phyloP scores from a whole-genome alignment of 2,888 invertebrate genomes.

The Hydraecia micacea region DNA sequence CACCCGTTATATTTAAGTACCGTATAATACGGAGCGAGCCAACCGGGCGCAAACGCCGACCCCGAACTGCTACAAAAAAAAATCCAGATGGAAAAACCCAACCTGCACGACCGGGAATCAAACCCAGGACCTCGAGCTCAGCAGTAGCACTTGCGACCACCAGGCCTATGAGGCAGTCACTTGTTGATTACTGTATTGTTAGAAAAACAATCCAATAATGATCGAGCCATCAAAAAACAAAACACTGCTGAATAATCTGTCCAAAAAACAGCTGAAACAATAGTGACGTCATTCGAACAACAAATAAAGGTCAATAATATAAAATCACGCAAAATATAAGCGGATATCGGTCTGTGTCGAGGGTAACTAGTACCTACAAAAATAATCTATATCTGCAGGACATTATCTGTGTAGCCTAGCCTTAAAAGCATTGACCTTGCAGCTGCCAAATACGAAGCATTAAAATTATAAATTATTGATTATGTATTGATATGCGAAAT shows the following conservation, averaged over 20 bases:
- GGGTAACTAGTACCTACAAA: conserved; percentile 53
- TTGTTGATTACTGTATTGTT: neutral
- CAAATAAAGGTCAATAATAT: conserved; percentile 42
- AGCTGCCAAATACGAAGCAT: conserved; percentile 14
- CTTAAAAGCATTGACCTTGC: conserved; percentile 47
- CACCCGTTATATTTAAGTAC: too few relatives aligned
- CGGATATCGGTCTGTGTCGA: conserved; percentile 61
- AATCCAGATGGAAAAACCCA: neutral
- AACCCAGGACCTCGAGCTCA: neutral
- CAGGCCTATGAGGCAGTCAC: too few relatives aligned
- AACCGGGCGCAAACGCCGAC: too few relatives aligned
- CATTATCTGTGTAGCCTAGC: conserved; percentile 30
- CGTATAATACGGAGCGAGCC: too few relatives aligned
- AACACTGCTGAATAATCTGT: neutral
- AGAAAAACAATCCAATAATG: neutral
- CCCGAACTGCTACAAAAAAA: too few relatives aligned
- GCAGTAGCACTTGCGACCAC: neutral
- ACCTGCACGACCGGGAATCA: neutral
- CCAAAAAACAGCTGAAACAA: conserved; percentile 7
- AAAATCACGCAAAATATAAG: conserved; percentile 34
- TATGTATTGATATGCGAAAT: neutral
- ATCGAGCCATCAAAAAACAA: neutral
- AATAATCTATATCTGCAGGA: conserved; percentile 45
- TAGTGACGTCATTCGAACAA: conserved; percentile 9
- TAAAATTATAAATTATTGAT: neutral